Evolutionary conservation across 2,797 vertebrate genomes (phyloP), one percentile per base, ranked within the genome.

Genomic region (Toxotes lorentzi): DNA sequence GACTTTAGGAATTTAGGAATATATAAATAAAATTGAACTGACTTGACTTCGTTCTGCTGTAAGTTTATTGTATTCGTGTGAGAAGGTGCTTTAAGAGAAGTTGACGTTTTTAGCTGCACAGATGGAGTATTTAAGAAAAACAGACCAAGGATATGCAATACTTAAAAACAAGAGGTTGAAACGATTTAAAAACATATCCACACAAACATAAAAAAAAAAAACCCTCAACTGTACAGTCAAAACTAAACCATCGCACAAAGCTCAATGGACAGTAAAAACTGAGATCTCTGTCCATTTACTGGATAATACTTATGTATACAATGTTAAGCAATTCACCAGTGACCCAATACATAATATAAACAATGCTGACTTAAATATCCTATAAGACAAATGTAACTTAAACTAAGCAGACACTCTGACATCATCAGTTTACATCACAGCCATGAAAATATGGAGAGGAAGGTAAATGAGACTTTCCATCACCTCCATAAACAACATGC

Each of bases 401-500:
- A 19, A 47, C 35, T 27, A 30, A 60, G n/a, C 14, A 69, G 8
- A 41, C 19, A 38, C 17, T 47, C 43, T 19, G 7, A 13, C 40
- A 41, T 60, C 24, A 24, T 48, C 1, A 1, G 66, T 10, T 66
- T 19, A 21, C 16, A 45, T 47, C 14, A 43, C 13, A 62, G 66
- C 23, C 13, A 3, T 47, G 41, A 41, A 53, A 72, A 60, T 35
- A 38, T 35, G 30, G 19, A 24, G 5, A 17, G 19, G 34, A 61
- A 70, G 23, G 21, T 27, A 40, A 70, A 71, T 8, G 7, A 50
- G 34, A 59, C 34, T 50, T 54, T 51, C 16, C 48, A 66, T 53
- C 23, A 51, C 57, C 43, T 62, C 27, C 19, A 6, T 13, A 48
- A 43, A 59, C n/a, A 48, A 58, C 30, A 17, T 35, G 51, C 8